phyloP scores from a whole-genome alignment of 2,888 invertebrate species.

The Drosophila aldrichi region DNA sequence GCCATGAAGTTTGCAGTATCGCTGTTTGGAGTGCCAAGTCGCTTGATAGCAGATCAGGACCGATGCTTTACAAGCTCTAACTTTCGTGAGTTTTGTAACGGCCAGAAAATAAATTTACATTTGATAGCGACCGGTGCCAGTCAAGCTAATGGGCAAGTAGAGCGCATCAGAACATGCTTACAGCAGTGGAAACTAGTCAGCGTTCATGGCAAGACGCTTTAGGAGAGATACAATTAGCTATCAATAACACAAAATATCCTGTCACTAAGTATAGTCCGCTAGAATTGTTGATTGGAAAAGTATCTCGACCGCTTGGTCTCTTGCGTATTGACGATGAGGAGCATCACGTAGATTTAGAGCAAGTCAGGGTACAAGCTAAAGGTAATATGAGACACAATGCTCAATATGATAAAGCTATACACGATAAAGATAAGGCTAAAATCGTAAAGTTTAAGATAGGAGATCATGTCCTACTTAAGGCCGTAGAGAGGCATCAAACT shows the following conservation, averaged over 20 bases:
- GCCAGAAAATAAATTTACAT: too few species aligned
- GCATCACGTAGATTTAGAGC: too few species aligned
- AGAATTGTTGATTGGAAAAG: too few species aligned
- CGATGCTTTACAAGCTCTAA: too few species aligned
- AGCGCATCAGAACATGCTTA: neutral
- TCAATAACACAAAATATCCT: neutral
- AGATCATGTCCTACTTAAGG: neutral
- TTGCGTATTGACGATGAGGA: too few species aligned
- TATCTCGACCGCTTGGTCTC: too few species aligned
- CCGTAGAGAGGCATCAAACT: too few species aligned
- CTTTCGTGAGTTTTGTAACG: too few species aligned
- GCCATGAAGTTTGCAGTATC: too few species aligned
- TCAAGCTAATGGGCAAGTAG: neutral
- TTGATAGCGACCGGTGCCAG: neutral
- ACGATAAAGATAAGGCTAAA: neutral
- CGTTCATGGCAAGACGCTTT: neutral
- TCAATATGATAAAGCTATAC: neutral
- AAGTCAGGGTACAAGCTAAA: neutral
- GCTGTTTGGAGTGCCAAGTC: too few species aligned
- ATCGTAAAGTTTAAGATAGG: too few species aligned
- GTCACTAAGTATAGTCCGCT: neutral
- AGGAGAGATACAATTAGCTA: neutral
- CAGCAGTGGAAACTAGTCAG: neutral
- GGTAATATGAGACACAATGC: neutral
- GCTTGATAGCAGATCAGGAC: too few species aligned